Evolutionary conservation across 2,888 invertebrate species (phyloP), one percentile per base, ranked within the genome.

Genomic region (Altica lythri): DNA sequence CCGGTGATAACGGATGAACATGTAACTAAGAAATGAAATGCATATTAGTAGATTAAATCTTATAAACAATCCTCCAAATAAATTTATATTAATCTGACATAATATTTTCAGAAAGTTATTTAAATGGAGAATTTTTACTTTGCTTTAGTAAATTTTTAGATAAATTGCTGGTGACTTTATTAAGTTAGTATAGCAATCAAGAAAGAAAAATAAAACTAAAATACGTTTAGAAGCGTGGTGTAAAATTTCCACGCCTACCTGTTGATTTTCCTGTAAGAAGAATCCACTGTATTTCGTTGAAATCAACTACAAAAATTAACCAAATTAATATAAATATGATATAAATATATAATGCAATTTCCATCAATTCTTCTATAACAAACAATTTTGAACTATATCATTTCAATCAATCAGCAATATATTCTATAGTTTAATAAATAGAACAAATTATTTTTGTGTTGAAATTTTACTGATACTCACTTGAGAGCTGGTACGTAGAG

Each of bases 401-500:
- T n/a, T n/a, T n/a, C n/a, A n/a, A n/a, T n/a, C n/a, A n/a, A n/a
- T n/a, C n/a, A n/a, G n/a, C n/a, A n/a, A n/a, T n/a, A n/a, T n/a
- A n/a, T n/a, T n/a, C n/a, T n/a, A n/a, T n/a, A n/a, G n/a, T n/a
- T n/a, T n/a, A n/a, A n/a, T n/a, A n/a, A n/a, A n/a, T n/a, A n/a
- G n/a, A n/a, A n/a, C n/a, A n/a, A n/a, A n/a, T n/a, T n/a, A n/a
- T n/a, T n/a, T n/a, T n/a, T n/a, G n/a, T n/a, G n/a, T n/a, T n/a
- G n/a, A n/a, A n/a, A n/a, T n/a, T n/a, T n/a, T n/a, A n/a, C n/a
- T n/a, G n/a, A 40, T 22, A 66, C 70, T 72, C 78, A 96, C 94
- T 87, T 93, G 90, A 50, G 94, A 93, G 76, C 94, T 88, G 25
- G 86, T 83, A 77, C 88, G 88, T 85, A 95, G 89, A 9, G 96